A percentile compares a stretch with the other conserved stretches of the same genome.
Conservation (phyloP, 2,888 invertebrate species). For the Nomada fabriciana region DNA sequence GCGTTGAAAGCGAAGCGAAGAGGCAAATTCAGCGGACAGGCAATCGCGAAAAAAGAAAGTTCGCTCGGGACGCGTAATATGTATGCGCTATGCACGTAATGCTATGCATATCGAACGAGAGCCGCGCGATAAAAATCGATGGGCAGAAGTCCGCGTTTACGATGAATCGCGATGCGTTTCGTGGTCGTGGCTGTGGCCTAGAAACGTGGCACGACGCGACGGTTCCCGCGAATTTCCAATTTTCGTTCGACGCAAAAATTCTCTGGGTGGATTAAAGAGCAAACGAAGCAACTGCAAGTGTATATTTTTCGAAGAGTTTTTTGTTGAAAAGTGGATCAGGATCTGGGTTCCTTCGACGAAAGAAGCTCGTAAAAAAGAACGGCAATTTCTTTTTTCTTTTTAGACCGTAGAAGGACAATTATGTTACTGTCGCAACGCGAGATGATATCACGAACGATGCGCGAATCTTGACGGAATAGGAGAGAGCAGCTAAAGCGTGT, state of each 20-base stretch:
- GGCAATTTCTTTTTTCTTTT: too few species aligned
- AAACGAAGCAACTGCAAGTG: too few species aligned
- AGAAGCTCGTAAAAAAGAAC: background rate
- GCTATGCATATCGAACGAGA: conserved; percentile 31
- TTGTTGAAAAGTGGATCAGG: too few species aligned
- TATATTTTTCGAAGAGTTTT: too few species aligned
- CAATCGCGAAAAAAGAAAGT: background rate
- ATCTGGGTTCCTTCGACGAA: background rate
- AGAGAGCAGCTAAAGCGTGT: too few species aligned
- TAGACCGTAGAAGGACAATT: too few species aligned
- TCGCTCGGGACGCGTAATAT: background rate
- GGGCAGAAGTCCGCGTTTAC: conserved; percentile 33
- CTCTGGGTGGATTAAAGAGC: background rate
- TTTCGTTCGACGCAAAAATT: conserved; percentile 9
- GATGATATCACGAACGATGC: too few species aligned
- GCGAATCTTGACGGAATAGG: too few species aligned
- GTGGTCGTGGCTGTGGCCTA: conserved; percentile 17
- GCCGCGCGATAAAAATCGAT: conserved; percentile 42
- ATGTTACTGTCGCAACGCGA: too few species aligned
- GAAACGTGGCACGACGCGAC: conserved; percentile 15
- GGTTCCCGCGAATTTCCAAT: conserved; percentile 6
- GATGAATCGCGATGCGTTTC: conserved; percentile 14
- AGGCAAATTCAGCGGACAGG: background rate
- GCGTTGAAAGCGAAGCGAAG: background rate
- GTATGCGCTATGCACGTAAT: background rate